These are phyloP conservation scores for Melolontha melolontha DNA, from an alignment of 2,888 invertebrate species.

Conservation along the genomic window DNA sequence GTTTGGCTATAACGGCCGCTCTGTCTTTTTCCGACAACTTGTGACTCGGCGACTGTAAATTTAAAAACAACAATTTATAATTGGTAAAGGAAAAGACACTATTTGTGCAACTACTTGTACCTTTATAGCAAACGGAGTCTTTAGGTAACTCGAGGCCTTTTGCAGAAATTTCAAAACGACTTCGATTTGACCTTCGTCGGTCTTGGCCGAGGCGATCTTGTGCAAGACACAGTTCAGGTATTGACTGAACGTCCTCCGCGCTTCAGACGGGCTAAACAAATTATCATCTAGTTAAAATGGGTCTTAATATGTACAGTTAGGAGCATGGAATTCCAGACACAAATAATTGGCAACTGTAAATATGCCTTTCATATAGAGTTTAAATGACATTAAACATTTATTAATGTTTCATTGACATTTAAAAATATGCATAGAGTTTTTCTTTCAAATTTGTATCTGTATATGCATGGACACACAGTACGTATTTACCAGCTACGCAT, in stretches of 20 bases:
- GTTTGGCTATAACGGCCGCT: conserved; percentile 86
- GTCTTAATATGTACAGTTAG: too few relatives aligned
- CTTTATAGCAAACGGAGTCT: conserved; percentile 76
- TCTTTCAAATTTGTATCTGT: too few relatives aligned
- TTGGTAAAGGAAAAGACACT: conserved; percentile 47
- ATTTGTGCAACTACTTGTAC: conserved; percentile 64
- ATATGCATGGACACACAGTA: too few relatives aligned
- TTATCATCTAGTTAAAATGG: conserved; percentile 10
- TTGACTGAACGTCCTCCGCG: conserved; percentile 81
- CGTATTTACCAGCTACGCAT: too few relatives aligned
- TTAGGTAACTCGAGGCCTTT: conserved; percentile 77
- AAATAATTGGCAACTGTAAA: too few relatives aligned
- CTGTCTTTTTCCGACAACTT: conserved; percentile 84
- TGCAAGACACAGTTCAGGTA: conserved; percentile 81
- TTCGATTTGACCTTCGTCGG: conserved; percentile 72
- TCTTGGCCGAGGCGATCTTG: conserved; percentile 69
- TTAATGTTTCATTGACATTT: too few relatives aligned
- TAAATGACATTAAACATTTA: too few relatives aligned
- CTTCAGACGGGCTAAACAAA: conserved; percentile 73
- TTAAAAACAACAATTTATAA: conserved; percentile 25
- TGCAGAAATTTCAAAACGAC: conserved; percentile 82
- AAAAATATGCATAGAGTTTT: too few relatives aligned
- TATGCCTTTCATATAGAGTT: too few relatives aligned
- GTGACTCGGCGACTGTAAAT: conserved; percentile 74
- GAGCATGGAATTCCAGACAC: too few relatives aligned